Base-by-base conservation (phyloP, 2,113 vertebrate species). In the Phoxinus phoxinus region DNA sequence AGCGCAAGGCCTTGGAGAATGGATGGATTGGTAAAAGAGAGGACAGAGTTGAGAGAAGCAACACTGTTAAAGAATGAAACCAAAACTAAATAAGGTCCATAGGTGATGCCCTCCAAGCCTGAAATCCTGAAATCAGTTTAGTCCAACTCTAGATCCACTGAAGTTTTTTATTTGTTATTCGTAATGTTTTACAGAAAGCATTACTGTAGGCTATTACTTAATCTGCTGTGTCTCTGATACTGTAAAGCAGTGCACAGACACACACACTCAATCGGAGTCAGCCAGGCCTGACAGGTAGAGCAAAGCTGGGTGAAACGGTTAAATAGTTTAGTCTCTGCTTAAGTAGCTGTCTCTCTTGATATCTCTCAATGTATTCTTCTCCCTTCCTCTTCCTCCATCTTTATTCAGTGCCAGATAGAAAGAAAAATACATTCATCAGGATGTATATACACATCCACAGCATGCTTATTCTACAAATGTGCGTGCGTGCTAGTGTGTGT, bases 291-390 rank as follows among this genome's bases (percentile, higher is more conserved):
- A 90, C 86, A 88, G 73, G 87, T 86, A 90, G 78, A 85, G 84
- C 80, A 48, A 84, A 86, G 51, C 5, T 69, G 90, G 92, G 89
- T 89, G 89, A 91, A 93, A 89, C 77, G 89, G 81, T 90, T 91
- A 91, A 93, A 92, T 76, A 88, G 85, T 92, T 87, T 74, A 89
- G 51, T 83, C 46, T 88, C 86, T 73, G 88, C 84, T 89, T 91
- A 90, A 92, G 87, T 90, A 89, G 65, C 88, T 89, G 84, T 83
- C 88, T 88, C 79, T 89, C 74, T 41, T 89, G 81, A 88, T 89
- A 61, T 69, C 59, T 89, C 44, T 65, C 75, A 84, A 30, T 86
- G 56, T 74, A 37, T 69, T 56, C 48, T 12, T 46, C 71, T 73
- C 23, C 23, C 12, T 46, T 46, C 41, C 12, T 46, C 37, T 73